These are phyloP conservation scores for Metridium senile DNA, from an alignment of 92 coral and sea anemone species.

Conservation along the genomic window DNA sequence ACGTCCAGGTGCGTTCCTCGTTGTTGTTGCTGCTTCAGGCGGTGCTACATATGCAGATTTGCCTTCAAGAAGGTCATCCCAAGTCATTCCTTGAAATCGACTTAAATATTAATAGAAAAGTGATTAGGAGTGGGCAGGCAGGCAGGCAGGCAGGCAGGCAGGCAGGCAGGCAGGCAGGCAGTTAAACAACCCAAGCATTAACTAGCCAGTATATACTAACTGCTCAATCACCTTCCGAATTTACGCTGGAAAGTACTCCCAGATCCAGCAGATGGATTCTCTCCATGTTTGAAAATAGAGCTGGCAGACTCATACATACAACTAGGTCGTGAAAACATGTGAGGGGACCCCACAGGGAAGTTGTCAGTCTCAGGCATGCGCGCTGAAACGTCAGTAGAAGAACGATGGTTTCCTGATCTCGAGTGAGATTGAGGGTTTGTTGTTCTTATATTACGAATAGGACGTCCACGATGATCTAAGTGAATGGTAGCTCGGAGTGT, in stretches of 20 bases:
- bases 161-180: too few species aligned
- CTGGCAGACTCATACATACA: conserved; percentile 64
- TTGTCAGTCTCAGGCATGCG: conserved; percentile 63
- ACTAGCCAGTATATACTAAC: too few species aligned
- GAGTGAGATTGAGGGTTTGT: conserved; percentile 43
- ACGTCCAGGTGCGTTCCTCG: conserved; percentile 24
- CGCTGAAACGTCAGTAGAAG: conserved; percentile 56
- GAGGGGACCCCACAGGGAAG: conserved; percentile 56
- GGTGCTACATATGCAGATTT: conserved; percentile 6
- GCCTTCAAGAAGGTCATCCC: conserved; percentile 41
- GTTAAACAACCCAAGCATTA: too few species aligned
- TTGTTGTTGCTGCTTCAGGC: conserved; percentile 6
- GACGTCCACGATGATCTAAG: conserved; percentile 81
- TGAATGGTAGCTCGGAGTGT: conserved; percentile 60
- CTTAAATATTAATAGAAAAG: background rate
- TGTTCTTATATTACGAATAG: conserved; percentile 73
- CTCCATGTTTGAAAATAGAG: conserved; percentile 53
- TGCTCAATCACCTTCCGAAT: conserved; percentile 21
- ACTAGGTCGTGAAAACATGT: conserved; percentile 65
- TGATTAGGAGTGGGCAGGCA: too few species aligned
- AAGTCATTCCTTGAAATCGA: conserved; percentile 24
- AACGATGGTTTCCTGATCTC: conserved; percentile 47
- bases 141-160: too few species aligned
- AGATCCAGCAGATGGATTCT: conserved; percentile 49
- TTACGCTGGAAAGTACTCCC: conserved; percentile 30